Conservation (phyloP, 2,797 vertebrate genomes). For the Gymnopithys bicolor region DNA sequence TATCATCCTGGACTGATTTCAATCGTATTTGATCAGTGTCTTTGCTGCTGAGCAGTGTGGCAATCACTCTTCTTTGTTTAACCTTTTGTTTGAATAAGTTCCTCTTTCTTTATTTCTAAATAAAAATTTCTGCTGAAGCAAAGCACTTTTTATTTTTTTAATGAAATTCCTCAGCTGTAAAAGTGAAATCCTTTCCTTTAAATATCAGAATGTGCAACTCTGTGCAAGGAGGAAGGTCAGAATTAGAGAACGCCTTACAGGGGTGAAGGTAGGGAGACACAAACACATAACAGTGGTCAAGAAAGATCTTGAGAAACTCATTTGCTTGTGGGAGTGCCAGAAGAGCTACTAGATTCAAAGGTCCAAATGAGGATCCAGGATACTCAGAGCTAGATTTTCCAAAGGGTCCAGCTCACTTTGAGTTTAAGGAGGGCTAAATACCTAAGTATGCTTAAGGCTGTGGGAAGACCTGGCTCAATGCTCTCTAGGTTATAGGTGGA, state of each 20-base stretch:
- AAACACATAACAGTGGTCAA: neutral
- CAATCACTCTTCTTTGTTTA: slow-evolving; percentile 10
- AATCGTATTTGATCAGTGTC: neutral
- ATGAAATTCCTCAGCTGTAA: neutral
- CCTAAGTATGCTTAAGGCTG: neutral
- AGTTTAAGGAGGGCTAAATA: neutral
- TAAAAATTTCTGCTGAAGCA: neutral
- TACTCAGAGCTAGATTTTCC: neutral
- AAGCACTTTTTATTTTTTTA: neutral
- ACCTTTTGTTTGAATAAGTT: slow-evolving; percentile 11
- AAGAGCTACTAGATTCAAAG: neutral
- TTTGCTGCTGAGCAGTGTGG: slow-evolving; percentile 4
- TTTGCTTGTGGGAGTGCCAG: neutral
- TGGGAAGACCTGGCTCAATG: neutral
- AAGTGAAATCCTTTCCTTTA: neutral
- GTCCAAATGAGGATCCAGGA: neutral
- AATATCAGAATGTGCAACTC: neutral
- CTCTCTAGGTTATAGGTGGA: neutral
- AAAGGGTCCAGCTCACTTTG: neutral
- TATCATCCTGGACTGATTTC: slow-evolving; percentile 11
- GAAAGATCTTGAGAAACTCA: neutral
- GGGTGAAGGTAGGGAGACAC: neutral
- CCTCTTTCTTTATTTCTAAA: neutral
- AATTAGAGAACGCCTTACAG: neutral
- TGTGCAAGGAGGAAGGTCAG: neutral